These are phyloP conservation scores for Chascanopsetta lugubris DNA, from an alignment of 2,113 vertebrate species.

Conservation along the genomic window DNA sequence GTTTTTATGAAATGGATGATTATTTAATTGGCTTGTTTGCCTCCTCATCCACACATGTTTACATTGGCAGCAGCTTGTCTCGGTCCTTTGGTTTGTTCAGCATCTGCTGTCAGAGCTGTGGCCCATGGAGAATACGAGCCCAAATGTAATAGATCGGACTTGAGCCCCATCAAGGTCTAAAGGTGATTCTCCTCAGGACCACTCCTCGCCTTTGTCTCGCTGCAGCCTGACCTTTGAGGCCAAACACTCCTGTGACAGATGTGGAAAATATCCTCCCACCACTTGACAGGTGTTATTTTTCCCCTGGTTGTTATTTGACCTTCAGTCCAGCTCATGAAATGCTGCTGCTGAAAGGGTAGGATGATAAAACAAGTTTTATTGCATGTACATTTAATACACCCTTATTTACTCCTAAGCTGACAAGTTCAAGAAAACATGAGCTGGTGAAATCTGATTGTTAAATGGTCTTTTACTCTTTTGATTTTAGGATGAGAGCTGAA, in stretches of 20 bases:
- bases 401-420: too few species aligned
- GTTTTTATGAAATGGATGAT: conserved; percentile 16
- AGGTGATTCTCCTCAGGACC: conserved; percentile 11
- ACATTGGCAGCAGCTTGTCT: background rate
- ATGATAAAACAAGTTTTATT: background rate
- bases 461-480: too few species aligned
- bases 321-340: background rate
- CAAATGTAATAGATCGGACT: background rate
- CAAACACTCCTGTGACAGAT: conserved; percentile 35
- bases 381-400: background rate
- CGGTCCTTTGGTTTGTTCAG: too few species aligned
- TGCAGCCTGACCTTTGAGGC: conserved; percentile 53
- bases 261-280: conserved; percentile 25
- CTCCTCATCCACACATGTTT: conserved; percentile 4
- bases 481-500: background rate
- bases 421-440: too few species aligned
- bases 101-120: conserved; percentile 18
- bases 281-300: conserved; percentile 14
- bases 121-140: background rate
- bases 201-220: conserved; percentile 18
- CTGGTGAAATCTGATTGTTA: too few species aligned
- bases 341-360: background rate
- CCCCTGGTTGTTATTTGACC: background rate
- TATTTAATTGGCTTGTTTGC: conserved; percentile 17
- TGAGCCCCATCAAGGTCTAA: background rate